Percentiles rank a stretch among this genome's conserved stretches.
These are phyloP conservation scores for Drosophila niveifrons DNA, from an alignment of 2,888 invertebrate species.

Conservation along the genomic window DNA sequence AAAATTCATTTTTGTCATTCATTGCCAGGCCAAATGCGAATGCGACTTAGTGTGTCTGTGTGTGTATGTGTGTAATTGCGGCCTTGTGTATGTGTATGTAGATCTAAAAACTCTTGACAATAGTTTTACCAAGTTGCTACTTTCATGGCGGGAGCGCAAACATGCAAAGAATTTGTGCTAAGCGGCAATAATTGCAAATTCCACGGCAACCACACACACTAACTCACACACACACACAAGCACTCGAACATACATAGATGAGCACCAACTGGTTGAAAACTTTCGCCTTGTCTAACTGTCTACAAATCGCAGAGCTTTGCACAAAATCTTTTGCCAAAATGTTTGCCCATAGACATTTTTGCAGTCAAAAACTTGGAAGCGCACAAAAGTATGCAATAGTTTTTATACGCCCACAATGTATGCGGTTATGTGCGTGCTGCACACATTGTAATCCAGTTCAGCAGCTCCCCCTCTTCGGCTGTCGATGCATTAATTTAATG, in stretches of 20 bases:
- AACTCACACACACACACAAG: constrained; percentile 36
- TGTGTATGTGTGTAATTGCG: constrained; percentile 11
- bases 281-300: constrained; percentile 78
- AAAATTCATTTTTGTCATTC: constrained; percentile 82
- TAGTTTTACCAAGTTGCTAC: constrained; percentile 76
- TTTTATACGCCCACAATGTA: constrained; percentile 64
- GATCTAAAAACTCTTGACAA: constrained; percentile 73
- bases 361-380: constrained; percentile 62
- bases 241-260: constrained; percentile 10
- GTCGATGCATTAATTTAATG: constrained; percentile 56
- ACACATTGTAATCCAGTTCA: constrained; percentile 53
- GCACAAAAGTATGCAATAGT: constrained; percentile 68
- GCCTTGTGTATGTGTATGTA: constrained; percentile 29
- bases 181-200: constrained; percentile 81
- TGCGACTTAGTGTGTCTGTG: constrained; percentile 5
- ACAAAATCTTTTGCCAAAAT: constrained; percentile 80
- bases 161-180: constrained; percentile 74
- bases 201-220: constrained; percentile 66
- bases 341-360: constrained; percentile 75
- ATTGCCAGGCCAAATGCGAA: constrained; percentile 40
- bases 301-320: constrained; percentile 78
- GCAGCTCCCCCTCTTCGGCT: constrained; percentile 3
- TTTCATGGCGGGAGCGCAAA: constrained; percentile 65
- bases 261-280: constrained; percentile 47
- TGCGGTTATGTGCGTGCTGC: constrained; percentile 42